These are phyloP conservation scores for Seriola rivoliana DNA, from an alignment of 2,113 vertebrate species.

Conservation along the genomic window DNA sequence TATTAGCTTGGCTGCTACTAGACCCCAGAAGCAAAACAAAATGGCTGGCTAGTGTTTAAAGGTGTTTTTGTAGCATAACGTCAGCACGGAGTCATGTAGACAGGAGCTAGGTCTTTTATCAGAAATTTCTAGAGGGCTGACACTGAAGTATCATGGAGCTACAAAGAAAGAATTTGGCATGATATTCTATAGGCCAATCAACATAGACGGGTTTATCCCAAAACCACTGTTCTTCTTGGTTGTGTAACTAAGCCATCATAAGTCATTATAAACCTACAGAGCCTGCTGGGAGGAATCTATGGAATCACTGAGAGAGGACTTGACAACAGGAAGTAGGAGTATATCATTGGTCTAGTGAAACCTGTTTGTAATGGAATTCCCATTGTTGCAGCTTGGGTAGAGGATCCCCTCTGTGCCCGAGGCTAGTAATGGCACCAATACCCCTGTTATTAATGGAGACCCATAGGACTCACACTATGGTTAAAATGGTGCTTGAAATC, in stretches of 20 bases:
- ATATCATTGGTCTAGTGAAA: slow-evolving; percentile 70
- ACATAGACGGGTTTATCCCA: slow-evolving; percentile 53
- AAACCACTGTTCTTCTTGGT: slow-evolving; percentile 60
- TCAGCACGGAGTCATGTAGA: slow-evolving; percentile 65
- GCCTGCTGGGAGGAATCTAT: slow-evolving; percentile 75
- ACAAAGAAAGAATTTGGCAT: slow-evolving; percentile 69
- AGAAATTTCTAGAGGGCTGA: slow-evolving; percentile 74
- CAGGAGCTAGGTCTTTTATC: slow-evolving; percentile 60
- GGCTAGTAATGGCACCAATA: slow-evolving; percentile 74
- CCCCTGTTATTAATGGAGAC: slow-evolving; percentile 57
- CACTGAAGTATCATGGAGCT: slow-evolving; percentile 64
- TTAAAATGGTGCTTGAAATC: slow-evolving; percentile 27
- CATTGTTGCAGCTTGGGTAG: slow-evolving; percentile 70
- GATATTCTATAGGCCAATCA: slow-evolving; percentile 71
- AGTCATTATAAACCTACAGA: slow-evolving; percentile 59
- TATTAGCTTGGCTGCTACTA: neutral
- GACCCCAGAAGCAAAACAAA: slow-evolving; percentile 32
- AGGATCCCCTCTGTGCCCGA: slow-evolving; percentile 73
- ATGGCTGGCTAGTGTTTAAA: slow-evolving; percentile 30
- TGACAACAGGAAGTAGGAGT: slow-evolving; percentile 75
- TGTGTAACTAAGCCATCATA: slow-evolving; percentile 70
- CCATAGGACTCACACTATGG: slow-evolving; percentile 26
- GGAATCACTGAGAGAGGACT: slow-evolving; percentile 64
- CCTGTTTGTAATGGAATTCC: slow-evolving; percentile 83
- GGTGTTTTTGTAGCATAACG: slow-evolving; percentile 42